Base-by-base conservation (phyloP, 2,113 vertebrate genomes). In the Emydocephalus ijimae region DNA sequence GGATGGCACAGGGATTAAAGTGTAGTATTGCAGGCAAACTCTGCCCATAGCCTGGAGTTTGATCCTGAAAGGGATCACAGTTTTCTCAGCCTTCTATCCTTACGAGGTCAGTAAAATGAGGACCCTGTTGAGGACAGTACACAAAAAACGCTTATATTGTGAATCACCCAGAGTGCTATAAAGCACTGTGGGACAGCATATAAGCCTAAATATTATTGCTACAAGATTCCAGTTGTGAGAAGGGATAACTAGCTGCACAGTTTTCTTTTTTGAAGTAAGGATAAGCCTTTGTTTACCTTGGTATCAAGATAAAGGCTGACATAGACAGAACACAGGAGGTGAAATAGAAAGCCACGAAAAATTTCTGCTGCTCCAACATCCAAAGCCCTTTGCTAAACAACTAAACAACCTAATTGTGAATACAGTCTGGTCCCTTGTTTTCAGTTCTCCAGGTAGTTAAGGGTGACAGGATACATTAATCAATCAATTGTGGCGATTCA, bases 251-350 rank as follows among this genome's bases (percentile, higher is more conserved):
- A 9, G n/a, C 34, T 24, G 87, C 23, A 57, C n/a, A 55, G 94
- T 86, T 93, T 57, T 34, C 52, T 39, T 43, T 11, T 91, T 93
- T 81, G 54, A 91, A 93, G 93, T 34, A 59, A 90, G 0, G 81
- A 69, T 88, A 96, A 89, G 57, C 34, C 64, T 87, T 69, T n/a
- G n/a, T 89, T 94, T 59, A 93, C 59, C 7, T 81, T 81, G 18
- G 18, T 87, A 95, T 45, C 89, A 96, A 87, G 55, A 29, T 48
- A 86, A 5, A 96, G 59, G 55, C 94, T 94, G 85, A 87, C 64
- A 88, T 43, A 55, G 55, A 91, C 0, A 90, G 61, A 91, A 91
- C 23, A 23, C 0, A 18, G 55, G 93, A 91, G 57, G 69, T 92
- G 64, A 91, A 92, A 86, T 3, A 3, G 74, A 69, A 34, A 59